Percentiles rank a stretch among this genome's conserved stretches.
phyloP scores from a whole-genome alignment of 2,888 invertebrate species.

The Synergus japonicus region DNA sequence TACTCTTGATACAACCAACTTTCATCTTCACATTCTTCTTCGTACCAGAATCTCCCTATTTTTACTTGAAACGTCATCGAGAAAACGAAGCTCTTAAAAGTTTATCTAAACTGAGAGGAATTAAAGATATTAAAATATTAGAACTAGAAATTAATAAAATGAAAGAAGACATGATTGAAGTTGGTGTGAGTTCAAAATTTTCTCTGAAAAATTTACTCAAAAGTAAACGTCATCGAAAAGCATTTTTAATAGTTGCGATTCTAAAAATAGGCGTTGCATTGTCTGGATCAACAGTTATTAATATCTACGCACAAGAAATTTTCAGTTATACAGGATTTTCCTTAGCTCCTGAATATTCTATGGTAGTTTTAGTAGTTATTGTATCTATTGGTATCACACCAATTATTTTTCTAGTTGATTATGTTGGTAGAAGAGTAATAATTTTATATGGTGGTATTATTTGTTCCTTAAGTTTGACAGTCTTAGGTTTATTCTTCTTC shows the following conservation, averaged over 20 bases:
- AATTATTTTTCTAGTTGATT: constrained; percentile 81
- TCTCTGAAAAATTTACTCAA: constrained; percentile 75
- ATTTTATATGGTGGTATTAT: constrained; percentile 79
- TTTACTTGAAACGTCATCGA: constrained; percentile 78
- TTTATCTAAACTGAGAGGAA: constrained; percentile 79
- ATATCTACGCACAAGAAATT: constrained; percentile 82
- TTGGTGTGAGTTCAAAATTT: not conserved
- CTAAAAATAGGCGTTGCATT: constrained; percentile 83
- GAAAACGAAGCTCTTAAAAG: constrained; percentile 80
- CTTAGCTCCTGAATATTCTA: constrained; percentile 78
- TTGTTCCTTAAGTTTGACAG: constrained; percentile 79
- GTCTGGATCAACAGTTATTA: constrained; percentile 81
- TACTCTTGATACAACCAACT: constrained; percentile 80
- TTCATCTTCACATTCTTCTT: constrained; percentile 80
- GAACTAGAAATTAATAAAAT: constrained; percentile 80
- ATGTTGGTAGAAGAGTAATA: constrained; percentile 81
- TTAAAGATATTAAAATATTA: constrained; percentile 77
- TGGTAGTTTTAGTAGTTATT: constrained; percentile 79
- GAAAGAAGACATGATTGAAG: constrained; percentile 77
- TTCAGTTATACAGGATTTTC: constrained; percentile 80
- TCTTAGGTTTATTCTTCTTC: constrained; percentile 80
- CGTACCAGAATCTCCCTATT: constrained; percentile 85
- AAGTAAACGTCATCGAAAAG: constrained; percentile 79
- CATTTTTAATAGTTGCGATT: constrained; percentile 80
- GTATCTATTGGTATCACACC: constrained; percentile 80